Evolutionary conservation across 2,888 invertebrate genomes (phyloP).

Genomic region (Elmis aenea): DNA sequence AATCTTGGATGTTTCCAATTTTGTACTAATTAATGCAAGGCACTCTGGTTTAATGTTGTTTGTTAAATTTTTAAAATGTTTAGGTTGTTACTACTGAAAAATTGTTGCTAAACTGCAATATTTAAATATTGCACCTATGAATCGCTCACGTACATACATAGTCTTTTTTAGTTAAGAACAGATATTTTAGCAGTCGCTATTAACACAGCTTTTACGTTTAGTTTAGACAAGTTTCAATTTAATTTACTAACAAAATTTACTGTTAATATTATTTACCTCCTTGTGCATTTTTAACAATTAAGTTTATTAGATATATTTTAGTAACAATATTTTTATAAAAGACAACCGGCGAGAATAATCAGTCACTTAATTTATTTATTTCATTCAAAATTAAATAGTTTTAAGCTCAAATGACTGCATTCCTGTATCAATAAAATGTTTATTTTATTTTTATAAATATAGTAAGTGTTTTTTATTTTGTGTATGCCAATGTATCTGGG

Average conservation of each 20-base stretch:
- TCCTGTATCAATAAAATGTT: conserved; percentile 25
- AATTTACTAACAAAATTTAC: conserved; percentile 18
- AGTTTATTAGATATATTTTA: too few relatives aligned
- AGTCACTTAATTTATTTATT: conserved; percentile 26
- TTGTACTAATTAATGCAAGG: too few relatives aligned
- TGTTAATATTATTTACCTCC: too few relatives aligned
- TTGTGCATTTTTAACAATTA: too few relatives aligned
- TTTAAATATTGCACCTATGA: conserved; percentile 12
- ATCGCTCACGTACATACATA: conserved; percentile 13
- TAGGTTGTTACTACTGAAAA: conserved; percentile 15
- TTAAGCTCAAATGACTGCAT: conserved; percentile 35
- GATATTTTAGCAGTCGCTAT: too few relatives aligned
- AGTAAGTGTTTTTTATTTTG: conserved; percentile 6
- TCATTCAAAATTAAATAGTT: conserved; percentile 32
- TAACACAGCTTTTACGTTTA: too few relatives aligned
- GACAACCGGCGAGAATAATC: conserved; percentile 16
- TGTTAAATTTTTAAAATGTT: conserved; percentile 9
- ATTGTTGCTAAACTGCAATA: conserved; percentile 13
- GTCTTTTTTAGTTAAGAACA: conserved; percentile 15
- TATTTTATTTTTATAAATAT: conserved; percentile 19
- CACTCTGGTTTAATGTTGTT: conserved; percentile 9
- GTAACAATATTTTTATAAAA: conserved; percentile 18
- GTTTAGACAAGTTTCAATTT: conserved; percentile 13
- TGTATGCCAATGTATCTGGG: conserved; percentile 6
- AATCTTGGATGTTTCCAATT: too few relatives aligned